Percentiles rank a stretch among this genome's conserved stretches.
Conservation (phyloP, 2,797 vertebrate species). For the Pangasius larnaudii region DNA sequence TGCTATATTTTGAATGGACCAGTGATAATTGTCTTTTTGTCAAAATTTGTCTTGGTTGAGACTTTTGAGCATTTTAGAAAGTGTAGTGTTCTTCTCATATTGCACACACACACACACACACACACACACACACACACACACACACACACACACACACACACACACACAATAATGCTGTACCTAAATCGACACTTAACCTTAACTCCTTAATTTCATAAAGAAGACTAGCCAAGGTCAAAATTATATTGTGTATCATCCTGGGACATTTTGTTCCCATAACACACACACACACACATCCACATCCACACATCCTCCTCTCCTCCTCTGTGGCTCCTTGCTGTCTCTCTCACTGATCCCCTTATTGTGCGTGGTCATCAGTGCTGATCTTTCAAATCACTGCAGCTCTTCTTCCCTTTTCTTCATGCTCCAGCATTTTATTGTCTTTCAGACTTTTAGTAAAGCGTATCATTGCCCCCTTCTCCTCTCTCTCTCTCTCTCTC, state of each 20-base stretch:
- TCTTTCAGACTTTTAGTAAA: neutral
- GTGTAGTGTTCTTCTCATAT: neutral
- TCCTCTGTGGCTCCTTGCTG: constrained; percentile 40
- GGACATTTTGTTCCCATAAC: constrained; percentile 17
- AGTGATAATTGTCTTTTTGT: neutral
- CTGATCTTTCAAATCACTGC: constrained; percentile 49
- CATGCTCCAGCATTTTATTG: constrained; percentile 37
- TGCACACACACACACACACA: neutral
- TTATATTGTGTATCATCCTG: constrained; percentile 5
- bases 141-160: constrained; percentile 1
- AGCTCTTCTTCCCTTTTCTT: constrained; percentile 31
- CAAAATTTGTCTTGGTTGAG: neutral
- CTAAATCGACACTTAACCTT: neutral
- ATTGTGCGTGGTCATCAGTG: constrained; percentile 64
- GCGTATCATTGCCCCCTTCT: neutral
- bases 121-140: constrained; percentile 10
- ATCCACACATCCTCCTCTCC: constrained; percentile 10
- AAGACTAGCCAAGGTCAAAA: neutral
- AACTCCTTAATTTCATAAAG: neutral
- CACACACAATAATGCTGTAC: neutral
- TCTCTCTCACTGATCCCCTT: constrained; percentile 57
- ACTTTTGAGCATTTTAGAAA: neutral
- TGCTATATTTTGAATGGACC: neutral
- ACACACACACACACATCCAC: neutral
- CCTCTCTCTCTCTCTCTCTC: neutral